Percentiles rank a stretch among this genome's conserved stretches.
phyloP scores from a whole-genome alignment of 2,888 invertebrate species.

The Ophion ellenae region DNA sequence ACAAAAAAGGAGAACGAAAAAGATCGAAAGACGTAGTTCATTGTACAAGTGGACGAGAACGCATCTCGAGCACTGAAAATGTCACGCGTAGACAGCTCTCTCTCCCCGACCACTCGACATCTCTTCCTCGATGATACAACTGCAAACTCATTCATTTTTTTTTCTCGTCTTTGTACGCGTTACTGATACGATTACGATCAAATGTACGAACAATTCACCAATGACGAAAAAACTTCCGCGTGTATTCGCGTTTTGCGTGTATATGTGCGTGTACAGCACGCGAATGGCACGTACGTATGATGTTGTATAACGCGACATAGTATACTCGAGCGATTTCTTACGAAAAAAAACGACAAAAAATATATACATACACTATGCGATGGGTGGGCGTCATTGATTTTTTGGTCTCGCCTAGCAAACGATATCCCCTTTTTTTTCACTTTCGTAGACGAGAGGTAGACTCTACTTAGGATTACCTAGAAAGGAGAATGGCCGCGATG shows the following conservation, averaged over 20 bases:
- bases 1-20: not conserved
- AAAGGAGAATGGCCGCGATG: too few relatives aligned
- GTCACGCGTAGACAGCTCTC: slow-evolving; percentile 45
- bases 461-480: not conserved
- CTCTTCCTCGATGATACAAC: slow-evolving; percentile 65
- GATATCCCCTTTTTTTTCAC: not conserved
- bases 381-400: slow-evolving; percentile 22
- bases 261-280: slow-evolving; percentile 65
- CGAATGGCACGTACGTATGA: slow-evolving; percentile 69
- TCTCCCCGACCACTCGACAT: slow-evolving; percentile 49
- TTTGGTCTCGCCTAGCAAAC: slow-evolving; percentile 6
- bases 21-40: not conserved
- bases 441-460: not conserved
- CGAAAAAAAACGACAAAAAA: slow-evolving; percentile 74
- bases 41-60: not conserved
- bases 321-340: slow-evolving; percentile 79
- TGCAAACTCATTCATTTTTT: slow-evolving; percentile 57
- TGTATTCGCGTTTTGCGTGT: slow-evolving; percentile 66
- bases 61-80: slow-evolving; percentile 17
- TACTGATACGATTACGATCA: slow-evolving; percentile 42
- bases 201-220: slow-evolving; percentile 26
- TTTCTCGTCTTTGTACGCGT: slow-evolving; percentile 46
- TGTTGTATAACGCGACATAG: slow-evolving; percentile 67
- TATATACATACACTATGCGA: slow-evolving; percentile 46
- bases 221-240: slow-evolving; percentile 9